A percentile compares a stretch with the other conserved stretches of the same genome.
Conservation (phyloP, 2,797 vertebrate genomes). For the Gallinago nigripennis region DNA sequence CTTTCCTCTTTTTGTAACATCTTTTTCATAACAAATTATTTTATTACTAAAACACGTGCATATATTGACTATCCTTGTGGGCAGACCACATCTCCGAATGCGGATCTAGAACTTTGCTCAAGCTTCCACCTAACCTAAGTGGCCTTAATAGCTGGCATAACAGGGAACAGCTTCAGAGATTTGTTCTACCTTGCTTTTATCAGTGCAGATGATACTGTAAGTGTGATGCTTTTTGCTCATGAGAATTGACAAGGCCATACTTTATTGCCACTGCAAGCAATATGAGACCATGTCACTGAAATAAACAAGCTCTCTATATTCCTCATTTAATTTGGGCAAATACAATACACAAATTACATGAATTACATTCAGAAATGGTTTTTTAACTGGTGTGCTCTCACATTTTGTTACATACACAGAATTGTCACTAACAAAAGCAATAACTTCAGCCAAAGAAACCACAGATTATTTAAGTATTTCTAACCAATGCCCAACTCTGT, state of each 20-base stretch:
- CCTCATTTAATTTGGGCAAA: background rate
- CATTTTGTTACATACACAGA: background rate
- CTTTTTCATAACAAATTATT: background rate
- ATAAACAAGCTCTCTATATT: background rate
- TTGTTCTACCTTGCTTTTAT: background rate
- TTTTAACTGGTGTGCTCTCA: background rate
- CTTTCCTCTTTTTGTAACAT: background rate
- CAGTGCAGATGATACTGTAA: background rate
- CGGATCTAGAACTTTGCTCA: background rate
- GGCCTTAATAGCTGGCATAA: background rate
- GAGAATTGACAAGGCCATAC: background rate
- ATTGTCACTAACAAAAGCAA: background rate
- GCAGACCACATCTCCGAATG: background rate
- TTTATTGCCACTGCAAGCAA: background rate
- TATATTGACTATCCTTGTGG: background rate
- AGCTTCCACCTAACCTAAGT: background rate
- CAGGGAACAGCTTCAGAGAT: background rate
- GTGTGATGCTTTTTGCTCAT: background rate
- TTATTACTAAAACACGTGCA: background rate
- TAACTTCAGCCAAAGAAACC: background rate
- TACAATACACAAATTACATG: rapidly evolving
- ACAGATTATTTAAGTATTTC: background rate
- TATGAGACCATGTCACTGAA: background rate
- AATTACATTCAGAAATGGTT: background rate
- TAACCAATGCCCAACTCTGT: background rate